Percentiles rank a stretch among this genome's conserved stretches.
These are phyloP conservation scores for Cephus pulcher DNA, from an alignment of 2,888 invertebrate species.

Conservation along the genomic window DNA sequence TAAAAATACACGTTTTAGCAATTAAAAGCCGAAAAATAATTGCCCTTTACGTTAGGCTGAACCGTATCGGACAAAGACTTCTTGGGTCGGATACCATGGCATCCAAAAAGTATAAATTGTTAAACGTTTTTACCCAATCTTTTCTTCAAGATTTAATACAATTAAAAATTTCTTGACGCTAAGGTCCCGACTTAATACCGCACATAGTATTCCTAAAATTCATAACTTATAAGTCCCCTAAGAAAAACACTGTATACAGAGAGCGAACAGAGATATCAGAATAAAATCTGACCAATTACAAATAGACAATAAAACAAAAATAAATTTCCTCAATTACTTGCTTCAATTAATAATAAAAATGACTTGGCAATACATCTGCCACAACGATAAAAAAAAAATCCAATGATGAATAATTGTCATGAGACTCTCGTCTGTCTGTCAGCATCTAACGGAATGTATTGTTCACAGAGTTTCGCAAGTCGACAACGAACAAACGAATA, in stretches of 20 bases:
- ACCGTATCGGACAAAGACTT: neutral
- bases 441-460: slow-evolving; percentile 17
- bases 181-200: neutral
- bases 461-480: neutral
- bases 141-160: neutral
- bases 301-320: neutral
- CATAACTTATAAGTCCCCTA: neutral
- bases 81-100: neutral
- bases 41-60: neutral
- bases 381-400: neutral
- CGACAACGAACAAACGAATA: neutral
- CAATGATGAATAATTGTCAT: neutral
- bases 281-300: neutral
- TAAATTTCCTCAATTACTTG: neutral
- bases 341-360: neutral
- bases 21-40: neutral
- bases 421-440: neutral
- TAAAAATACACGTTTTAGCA: neutral
- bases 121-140: neutral
- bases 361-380: neutral
- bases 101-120: neutral
- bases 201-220: neutral
- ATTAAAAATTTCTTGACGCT: neutral
- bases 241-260: neutral
- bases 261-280: neutral